A percentile compares a stretch with the other conserved stretches of the same genome.
These are phyloP conservation scores for Epistrophella euchroma DNA, from an alignment of 2,888 invertebrate species.

Conservation along the genomic window DNA sequence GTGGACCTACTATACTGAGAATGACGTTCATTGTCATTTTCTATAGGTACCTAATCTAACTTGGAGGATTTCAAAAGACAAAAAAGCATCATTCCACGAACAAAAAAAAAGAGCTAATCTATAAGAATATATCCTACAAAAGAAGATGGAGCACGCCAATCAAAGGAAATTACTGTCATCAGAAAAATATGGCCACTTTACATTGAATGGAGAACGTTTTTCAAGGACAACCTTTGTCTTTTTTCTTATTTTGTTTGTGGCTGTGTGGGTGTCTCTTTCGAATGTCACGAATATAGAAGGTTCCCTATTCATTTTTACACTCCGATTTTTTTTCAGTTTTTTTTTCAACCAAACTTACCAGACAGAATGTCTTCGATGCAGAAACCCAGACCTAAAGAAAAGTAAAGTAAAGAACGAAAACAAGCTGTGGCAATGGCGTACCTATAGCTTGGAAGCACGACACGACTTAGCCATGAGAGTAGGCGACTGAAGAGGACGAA, in stretches of 20 bases:
- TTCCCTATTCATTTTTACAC: slow-evolving; percentile 42
- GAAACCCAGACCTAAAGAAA: slow-evolving; percentile 26
- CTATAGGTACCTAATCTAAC: not conserved
- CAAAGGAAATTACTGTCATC: slow-evolving; percentile 71
- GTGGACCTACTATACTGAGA: slow-evolving; percentile 3
- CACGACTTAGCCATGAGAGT: slow-evolving; percentile 11
- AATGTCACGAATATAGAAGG: slow-evolving; percentile 44
- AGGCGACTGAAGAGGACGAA: not conserved
- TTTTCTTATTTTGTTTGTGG: not conserved
- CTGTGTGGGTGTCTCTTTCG: slow-evolving; percentile 17
- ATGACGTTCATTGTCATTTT: slow-evolving; percentile 6
- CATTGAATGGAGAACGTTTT: slow-evolving; percentile 58
- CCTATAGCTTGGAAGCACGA: slow-evolving; percentile 41
- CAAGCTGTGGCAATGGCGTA: slow-evolving; percentile 17
- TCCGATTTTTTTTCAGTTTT: slow-evolving; percentile 5
- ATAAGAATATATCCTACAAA: slow-evolving; percentile 3
- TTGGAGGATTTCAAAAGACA: not conserved
- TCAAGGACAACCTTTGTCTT: slow-evolving; percentile 71
- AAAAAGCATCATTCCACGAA: not conserved
- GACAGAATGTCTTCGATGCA: slow-evolving; percentile 48
- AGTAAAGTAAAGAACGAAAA: slow-evolving; percentile 11
- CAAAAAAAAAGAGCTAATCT: slow-evolving; percentile 28
- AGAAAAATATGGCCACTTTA: slow-evolving; percentile 63
- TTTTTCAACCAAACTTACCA: slow-evolving; percentile 60
- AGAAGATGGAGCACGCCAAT: slow-evolving; percentile 57